Evolutionary conservation across 2,797 vertebrate species (phyloP), one percentile per base, ranked within the genome.

Genomic region (Lateolabrax maculatus): DNA sequence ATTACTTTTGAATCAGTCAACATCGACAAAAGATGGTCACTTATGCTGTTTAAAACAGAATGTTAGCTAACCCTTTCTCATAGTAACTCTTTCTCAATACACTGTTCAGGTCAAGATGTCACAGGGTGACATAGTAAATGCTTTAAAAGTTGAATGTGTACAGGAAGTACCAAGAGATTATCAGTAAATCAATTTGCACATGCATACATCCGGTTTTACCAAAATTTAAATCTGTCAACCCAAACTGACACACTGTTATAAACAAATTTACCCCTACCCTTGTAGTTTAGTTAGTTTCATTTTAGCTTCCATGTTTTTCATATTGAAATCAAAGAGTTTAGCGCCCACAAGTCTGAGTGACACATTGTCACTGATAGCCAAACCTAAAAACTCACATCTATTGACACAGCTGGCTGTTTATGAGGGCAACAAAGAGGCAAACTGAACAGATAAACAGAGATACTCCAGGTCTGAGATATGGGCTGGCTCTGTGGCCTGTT

Each of bases 371-470:
- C 29, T 56, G 58, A 79, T 29, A 69, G 75, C 72, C n/a, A 72
- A 66, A 67, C 53, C 72, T 49, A 36, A 78, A 66, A 73, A 56
- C n/a, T 49, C 39, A 39, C 31, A 53, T 68, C 37, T 89, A 73
- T 91, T 93, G 85, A 89, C 84, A 82, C 84, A 91, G 88, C 89
- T 92, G 91, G 71, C 61, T 79, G 83, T 91, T 93, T 91, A 90
- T 86, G 70, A 52, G 72, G 77, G 68, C 69, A 70, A 72, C 65
- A 56, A 36, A 48, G 78, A 80, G 39, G 75, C 57, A 85, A 90
- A 87, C 64, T 69, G 46, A 83, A 79, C 56, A 81, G 76, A 82
- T 73, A 86, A 80, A 80, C 72, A 77, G 66, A 77, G 67, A 81
- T 49, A 66, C 56, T 76, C 34, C 4, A 61, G 41, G 58, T 82